These are phyloP conservation scores for Drosophila birchii DNA, from an alignment of 2,888 invertebrate species.

Conservation along the genomic window DNA sequence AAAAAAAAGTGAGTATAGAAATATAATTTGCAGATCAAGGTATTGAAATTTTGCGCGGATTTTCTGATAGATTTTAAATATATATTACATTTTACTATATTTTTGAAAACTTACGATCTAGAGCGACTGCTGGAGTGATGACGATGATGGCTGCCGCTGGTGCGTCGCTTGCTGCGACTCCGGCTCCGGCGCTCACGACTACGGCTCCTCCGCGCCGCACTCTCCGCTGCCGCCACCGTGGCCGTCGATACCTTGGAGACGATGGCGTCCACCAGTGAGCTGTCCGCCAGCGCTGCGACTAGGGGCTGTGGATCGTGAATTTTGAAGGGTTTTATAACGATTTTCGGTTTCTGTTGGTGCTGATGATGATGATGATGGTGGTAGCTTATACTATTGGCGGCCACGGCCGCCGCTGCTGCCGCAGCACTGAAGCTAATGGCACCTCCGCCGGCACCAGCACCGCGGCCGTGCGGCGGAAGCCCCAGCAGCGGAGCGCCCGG, in stretches of 20 bases:
- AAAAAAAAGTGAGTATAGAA: neutral
- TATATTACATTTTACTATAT: neutral
- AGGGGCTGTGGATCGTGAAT: slow-evolving; percentile 84
- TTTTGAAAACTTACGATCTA: slow-evolving; percentile 72
- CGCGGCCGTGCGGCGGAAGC: slow-evolving; percentile 60
- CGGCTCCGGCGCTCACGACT: slow-evolving; percentile 80
- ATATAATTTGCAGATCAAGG: neutral
- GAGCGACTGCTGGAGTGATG: slow-evolving; percentile 85
- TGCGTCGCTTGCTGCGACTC: slow-evolving; percentile 65
- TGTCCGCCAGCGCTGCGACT: slow-evolving; percentile 83
- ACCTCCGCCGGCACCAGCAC: slow-evolving; percentile 35
- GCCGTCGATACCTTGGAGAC: slow-evolving; percentile 84
- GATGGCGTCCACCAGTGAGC: slow-evolving; percentile 83
- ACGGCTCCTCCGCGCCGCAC: slow-evolving; percentile 82
- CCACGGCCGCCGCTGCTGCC: slow-evolving; percentile 68
- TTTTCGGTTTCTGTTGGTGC: slow-evolving; percentile 82
- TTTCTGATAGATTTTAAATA: neutral
- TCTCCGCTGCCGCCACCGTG: slow-evolving; percentile 83
- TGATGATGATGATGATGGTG: slow-evolving; percentile 71
- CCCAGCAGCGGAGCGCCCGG: slow-evolving; percentile 59
- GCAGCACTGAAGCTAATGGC: slow-evolving; percentile 61
- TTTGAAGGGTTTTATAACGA: slow-evolving; percentile 85
- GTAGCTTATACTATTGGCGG: slow-evolving; percentile 79
- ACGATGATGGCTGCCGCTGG: slow-evolving; percentile 81
- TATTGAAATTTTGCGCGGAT: too few relatives aligned